A percentile compares a stretch with the other conserved stretches of the same genome.
These are phyloP conservation scores for Columba livia DNA, from an alignment of 2,113 vertebrate genomes.

Conservation along the genomic window DNA sequence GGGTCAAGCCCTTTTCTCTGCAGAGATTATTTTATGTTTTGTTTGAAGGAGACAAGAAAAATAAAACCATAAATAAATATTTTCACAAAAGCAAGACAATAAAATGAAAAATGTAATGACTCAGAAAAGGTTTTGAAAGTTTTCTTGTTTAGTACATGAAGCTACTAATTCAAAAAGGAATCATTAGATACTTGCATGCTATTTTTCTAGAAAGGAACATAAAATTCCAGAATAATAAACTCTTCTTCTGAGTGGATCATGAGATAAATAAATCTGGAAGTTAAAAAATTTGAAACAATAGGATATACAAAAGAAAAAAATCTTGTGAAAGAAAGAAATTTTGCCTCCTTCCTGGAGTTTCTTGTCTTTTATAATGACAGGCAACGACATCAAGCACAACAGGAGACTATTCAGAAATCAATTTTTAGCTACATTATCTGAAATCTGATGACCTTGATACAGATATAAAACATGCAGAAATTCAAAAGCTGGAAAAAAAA, in stretches of 20 bases:
- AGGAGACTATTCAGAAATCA: conserved; percentile 27
- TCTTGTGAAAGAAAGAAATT: background rate
- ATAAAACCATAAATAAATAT: background rate
- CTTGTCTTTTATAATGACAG: background rate
- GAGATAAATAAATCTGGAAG: background rate
- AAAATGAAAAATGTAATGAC: background rate
- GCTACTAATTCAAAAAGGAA: background rate
- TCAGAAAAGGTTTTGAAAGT: background rate
- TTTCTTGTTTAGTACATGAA: background rate
- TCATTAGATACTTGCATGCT: background rate
- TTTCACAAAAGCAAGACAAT: background rate
- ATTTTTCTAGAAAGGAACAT: background rate
- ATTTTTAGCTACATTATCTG: conserved; percentile 22
- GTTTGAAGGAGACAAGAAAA: background rate
- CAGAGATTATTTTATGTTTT: background rate
- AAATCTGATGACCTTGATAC: conserved; percentile 36
- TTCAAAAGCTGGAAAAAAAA: background rate
- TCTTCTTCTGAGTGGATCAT: background rate
- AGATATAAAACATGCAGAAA: background rate
- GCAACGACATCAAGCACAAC: conserved; percentile 23
- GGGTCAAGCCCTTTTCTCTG: background rate
- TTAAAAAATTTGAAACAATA: background rate
- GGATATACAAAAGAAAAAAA: background rate
- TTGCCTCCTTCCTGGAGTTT: background rate
- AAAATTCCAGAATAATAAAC: background rate